These are phyloP conservation scores for Nibea coibor DNA, from an alignment of 2,113 vertebrate species.

Conservation along the genomic window DNA sequence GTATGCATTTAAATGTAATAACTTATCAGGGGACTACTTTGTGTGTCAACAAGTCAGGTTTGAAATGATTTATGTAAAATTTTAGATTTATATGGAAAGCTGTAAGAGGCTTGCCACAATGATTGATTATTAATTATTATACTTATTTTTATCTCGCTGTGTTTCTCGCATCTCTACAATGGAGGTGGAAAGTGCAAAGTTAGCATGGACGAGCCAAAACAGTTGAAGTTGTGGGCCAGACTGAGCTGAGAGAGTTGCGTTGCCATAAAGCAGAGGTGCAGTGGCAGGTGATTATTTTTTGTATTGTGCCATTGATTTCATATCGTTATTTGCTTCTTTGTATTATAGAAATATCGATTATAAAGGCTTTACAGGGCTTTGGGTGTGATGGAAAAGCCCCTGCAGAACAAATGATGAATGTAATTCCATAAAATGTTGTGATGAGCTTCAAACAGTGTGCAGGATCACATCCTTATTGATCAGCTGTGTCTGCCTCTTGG, in stretches of 20 bases:
- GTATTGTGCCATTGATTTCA: neutral
- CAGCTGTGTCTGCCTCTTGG: neutral
- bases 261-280: neutral
- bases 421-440: neutral
- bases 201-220: neutral
- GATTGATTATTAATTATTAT: no score
- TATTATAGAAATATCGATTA: neutral
- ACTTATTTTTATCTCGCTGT: no score
- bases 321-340: neutral
- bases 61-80: neutral
- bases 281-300: neutral
- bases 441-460: constrained; percentile 4
- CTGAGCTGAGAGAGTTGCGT: neutral
- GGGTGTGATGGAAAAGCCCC: neutral
- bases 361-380: neutral
- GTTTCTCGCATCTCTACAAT: neutral
- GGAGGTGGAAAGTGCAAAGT: neutral
- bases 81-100: neutral
- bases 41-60: neutral
- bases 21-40: neutral
- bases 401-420: neutral
- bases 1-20: neutral
- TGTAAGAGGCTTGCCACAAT: neutral
- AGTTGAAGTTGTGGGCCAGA: neutral
- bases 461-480: constrained; percentile 21